phyloP scores from a whole-genome alignment of 2,888 invertebrate species.

The Suillia variegata region DNA sequence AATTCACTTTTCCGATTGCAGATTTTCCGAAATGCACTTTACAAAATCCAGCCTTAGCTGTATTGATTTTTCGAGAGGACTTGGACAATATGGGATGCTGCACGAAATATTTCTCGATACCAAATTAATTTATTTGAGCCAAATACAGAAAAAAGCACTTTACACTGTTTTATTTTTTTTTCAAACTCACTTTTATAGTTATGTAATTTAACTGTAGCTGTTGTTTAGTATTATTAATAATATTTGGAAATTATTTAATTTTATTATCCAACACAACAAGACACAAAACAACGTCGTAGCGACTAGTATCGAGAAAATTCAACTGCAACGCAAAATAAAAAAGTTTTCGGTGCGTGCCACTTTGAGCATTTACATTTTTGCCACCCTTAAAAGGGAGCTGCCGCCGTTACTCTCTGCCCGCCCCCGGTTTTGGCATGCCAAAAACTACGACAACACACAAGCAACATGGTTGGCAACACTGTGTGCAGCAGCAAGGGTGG shows the following conservation, averaged over 20 bases:
- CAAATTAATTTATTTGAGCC: too few species aligned
- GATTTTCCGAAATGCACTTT: too few species aligned
- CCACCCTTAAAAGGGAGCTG: background rate
- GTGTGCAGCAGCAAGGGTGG: too few species aligned
- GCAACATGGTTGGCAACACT: background rate
- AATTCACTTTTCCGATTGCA: too few species aligned
- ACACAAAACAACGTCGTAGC: background rate
- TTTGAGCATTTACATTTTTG: background rate
- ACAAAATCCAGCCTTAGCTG: background rate
- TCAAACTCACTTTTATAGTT: background rate
- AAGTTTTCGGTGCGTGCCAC: background rate
- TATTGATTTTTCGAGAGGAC: slow-evolving; percentile 2
- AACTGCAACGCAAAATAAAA: background rate
- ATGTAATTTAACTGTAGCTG: background rate
- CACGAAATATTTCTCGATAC: slow-evolving; percentile 1
- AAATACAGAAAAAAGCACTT: background rate
- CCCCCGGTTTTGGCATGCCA: too few species aligned
- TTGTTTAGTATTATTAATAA: too few species aligned
- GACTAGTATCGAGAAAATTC: background rate
- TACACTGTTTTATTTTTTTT: background rate
- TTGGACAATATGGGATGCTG: background rate
- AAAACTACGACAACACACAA: background rate
- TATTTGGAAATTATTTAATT: background rate
- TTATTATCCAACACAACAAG: background rate
- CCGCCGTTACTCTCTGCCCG: background rate